A percentile compares a stretch with the other conserved stretches of the same genome.
Conservation (phyloP, 2,797 vertebrate genomes). For the Nothura maculosa region DNA sequence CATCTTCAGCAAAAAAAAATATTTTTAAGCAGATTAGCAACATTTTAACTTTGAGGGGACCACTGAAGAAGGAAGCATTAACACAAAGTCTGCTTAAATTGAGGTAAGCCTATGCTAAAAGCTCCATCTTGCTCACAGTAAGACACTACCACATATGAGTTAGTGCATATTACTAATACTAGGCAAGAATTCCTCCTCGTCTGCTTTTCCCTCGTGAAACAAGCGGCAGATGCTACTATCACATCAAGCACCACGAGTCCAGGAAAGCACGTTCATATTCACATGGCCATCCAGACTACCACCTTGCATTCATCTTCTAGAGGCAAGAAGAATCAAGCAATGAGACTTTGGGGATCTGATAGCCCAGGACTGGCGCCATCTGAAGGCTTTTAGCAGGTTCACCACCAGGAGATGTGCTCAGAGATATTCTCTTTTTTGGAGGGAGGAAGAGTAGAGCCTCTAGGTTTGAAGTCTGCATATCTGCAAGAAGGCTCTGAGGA, state of each 20-base stretch:
- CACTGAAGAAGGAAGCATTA: not conserved
- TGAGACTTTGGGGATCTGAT: not conserved
- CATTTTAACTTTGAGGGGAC: not conserved
- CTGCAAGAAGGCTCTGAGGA: not conserved
- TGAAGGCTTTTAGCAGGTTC: not conserved
- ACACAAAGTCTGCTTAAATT: not conserved
- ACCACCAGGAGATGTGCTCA: not conserved
- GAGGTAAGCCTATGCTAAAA: not conserved
- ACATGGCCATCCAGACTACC: not conserved
- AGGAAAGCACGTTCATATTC: not conserved
- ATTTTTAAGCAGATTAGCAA: not conserved
- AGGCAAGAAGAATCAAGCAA: not conserved
- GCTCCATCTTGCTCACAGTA: not conserved
- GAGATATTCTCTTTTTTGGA: not conserved
- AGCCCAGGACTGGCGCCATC: not conserved
- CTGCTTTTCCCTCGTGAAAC: not conserved
- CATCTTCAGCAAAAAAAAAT: not conserved
- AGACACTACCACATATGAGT: not conserved
- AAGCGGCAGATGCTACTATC: not conserved
- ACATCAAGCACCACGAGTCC: not conserved
- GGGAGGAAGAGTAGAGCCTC: not conserved
- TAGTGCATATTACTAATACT: not conserved
- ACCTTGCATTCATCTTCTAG: not conserved
- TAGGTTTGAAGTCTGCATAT: not conserved
- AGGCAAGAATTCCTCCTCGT: not conserved